Percentiles rank a stretch among this genome's conserved stretches.
Evolutionary conservation across 2,113 vertebrate genomes (phyloP).

Genomic region (Chaetodon auriga): DNA sequence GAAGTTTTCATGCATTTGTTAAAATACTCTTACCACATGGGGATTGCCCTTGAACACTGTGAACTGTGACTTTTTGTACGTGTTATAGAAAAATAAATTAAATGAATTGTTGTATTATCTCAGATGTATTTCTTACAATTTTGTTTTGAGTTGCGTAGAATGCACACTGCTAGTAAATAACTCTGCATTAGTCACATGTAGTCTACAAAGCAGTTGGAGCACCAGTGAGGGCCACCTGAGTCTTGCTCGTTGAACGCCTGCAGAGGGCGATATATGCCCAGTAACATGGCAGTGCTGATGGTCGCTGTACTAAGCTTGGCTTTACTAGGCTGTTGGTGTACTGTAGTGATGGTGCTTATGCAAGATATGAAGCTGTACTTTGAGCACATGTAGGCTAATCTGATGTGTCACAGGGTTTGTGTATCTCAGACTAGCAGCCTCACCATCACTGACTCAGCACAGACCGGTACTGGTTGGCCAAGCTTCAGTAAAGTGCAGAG

Average conservation of each 20-base stretch:
- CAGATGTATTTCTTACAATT: not conserved
- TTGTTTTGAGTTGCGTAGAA: not conserved
- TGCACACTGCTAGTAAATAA: not conserved
- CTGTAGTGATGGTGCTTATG: not conserved
- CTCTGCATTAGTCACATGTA: not conserved
- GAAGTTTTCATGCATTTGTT: not conserved
- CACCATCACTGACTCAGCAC: not conserved
- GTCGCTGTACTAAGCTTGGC: not conserved
- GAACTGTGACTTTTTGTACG: conserved; percentile 8
- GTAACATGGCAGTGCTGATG: not conserved
- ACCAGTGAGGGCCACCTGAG: not conserved
- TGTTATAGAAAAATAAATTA: conserved; percentile 23
- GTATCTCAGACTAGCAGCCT: not conserved
- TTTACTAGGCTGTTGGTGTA: not conserved
- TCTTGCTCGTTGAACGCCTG: conserved; percentile 21
- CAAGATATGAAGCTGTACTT: not conserved
- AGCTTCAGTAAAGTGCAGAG: not conserved
- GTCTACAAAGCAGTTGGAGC: not conserved
- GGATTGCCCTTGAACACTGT: not conserved
- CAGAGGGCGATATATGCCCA: conserved; percentile 42
- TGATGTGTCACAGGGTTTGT: not conserved
- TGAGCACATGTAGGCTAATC: not conserved
- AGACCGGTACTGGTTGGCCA: not conserved
- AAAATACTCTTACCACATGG: not conserved
- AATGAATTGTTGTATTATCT: conserved; percentile 12